These are phyloP conservation scores for Trimorus sp. DNA, from an alignment of 2,888 invertebrate genomes.

Conservation along the genomic window DNA sequence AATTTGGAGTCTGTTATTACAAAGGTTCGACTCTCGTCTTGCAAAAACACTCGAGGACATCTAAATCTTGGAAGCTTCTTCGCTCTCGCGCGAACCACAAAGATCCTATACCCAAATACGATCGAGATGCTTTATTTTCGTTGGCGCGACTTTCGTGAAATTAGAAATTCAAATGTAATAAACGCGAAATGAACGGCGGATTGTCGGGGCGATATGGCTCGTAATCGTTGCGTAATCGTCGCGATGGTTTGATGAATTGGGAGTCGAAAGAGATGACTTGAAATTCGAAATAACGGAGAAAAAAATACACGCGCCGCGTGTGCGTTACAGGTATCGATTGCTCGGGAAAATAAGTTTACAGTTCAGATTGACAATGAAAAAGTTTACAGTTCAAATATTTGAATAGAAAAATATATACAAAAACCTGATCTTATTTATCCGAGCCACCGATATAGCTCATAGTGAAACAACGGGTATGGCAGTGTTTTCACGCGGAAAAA, in stretches of 20 bases:
- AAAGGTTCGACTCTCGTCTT: conserved; percentile 81
- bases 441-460: too few species aligned
- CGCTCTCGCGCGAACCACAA: conserved; percentile 65
- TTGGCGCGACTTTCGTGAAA: conserved; percentile 54
- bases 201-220: conserved; percentile 12
- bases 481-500: too few species aligned
- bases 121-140: conserved; percentile 64
- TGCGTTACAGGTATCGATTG: too few species aligned
- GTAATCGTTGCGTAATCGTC: not conserved
- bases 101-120: conserved; percentile 66
- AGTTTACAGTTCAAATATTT: too few species aligned
- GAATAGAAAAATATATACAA: too few species aligned
- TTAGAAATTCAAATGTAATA: conserved; percentile 51
- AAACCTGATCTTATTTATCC: not conserved
- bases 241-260: not conserved
- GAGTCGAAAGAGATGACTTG: too few species aligned
- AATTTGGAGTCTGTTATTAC: conserved; percentile 81
- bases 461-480: too few species aligned
- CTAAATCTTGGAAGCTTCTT: conserved; percentile 76
- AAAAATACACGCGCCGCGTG: too few species aligned
- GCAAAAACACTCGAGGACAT: conserved; percentile 81
- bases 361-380: too few species aligned
- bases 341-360: too few species aligned
- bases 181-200: conserved; percentile 15
- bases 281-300: too few species aligned